These are phyloP conservation scores for Beroe forskalii DNA, from an alignment of 37 sponge, comb jelly and placozoan species.

Conservation along the genomic window DNA sequence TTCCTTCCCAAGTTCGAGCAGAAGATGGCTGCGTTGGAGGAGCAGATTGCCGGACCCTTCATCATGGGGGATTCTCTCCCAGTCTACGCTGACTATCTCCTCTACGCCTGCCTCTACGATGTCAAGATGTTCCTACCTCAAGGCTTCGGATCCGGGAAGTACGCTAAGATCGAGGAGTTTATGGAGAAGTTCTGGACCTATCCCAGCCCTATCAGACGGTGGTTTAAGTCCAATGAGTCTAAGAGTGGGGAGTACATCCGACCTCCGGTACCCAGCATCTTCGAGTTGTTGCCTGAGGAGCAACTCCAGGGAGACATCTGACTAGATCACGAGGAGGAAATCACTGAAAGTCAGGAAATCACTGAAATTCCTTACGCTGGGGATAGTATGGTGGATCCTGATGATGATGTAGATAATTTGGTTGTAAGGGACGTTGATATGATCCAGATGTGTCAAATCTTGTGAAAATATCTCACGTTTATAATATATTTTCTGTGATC, in stretches of 20 bases:
- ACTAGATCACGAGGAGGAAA: neutral
- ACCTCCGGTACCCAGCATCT: constrained; percentile 11
- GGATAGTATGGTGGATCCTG: too few species aligned
- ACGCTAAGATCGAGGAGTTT: neutral
- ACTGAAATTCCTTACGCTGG: too few species aligned
- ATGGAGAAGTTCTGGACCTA: constrained; percentile 42
- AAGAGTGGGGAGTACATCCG: constrained; percentile 46
- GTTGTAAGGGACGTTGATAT: neutral
- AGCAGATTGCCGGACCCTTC: constrained; percentile 14
- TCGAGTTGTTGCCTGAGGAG: constrained; percentile 12
- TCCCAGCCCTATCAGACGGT: constrained; percentile 40
- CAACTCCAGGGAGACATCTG: neutral
- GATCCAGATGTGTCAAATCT: neutral
- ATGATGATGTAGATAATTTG: too few species aligned
- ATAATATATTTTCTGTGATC: too few species aligned
- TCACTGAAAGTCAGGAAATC: too few species aligned
- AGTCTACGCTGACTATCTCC: constrained; percentile 29
- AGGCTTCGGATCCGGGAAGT: neutral
- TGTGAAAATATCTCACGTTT: too few species aligned
- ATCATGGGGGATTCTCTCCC: constrained; percentile 48
- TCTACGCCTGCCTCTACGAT: constrained; percentile 51
- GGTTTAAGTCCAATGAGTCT: constrained; percentile 25
- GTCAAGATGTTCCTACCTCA: neutral
- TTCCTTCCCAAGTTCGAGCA: constrained; percentile 8
- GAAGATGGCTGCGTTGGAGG: neutral